Conservation (phyloP, 2,888 invertebrate species). For the Thelaira solivaga region DNA sequence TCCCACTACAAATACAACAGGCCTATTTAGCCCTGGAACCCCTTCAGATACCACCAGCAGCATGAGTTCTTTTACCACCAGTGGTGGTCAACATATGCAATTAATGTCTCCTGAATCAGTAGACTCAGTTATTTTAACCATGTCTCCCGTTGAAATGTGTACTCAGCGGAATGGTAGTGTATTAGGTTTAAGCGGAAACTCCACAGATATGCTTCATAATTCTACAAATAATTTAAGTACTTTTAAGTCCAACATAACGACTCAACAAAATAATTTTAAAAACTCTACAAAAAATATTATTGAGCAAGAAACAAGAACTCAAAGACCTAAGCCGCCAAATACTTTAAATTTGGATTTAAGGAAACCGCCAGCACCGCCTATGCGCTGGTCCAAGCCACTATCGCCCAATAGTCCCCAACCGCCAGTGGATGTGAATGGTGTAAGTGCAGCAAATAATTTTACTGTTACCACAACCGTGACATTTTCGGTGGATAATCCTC, state of each 20-base stretch:
- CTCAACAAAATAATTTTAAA: conserved; percentile 57
- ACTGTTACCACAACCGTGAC: conserved; percentile 92
- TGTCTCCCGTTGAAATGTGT: conserved; percentile 81
- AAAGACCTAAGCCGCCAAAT: conserved; percentile 89
- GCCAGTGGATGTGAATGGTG: conserved; percentile 68
- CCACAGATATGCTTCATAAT: conserved; percentile 59
- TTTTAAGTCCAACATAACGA: conserved; percentile 80
- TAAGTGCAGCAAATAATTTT: conserved; percentile 83
- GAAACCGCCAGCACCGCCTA: conserved; percentile 90
- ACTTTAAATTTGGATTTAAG: conserved; percentile 83
- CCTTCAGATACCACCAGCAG: conserved; percentile 85
- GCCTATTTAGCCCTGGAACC: conserved; percentile 77
- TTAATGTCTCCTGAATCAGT: conserved; percentile 80
- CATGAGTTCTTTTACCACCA: conserved; percentile 85
- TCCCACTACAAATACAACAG: conserved; percentile 66
- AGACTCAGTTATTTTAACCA: conserved; percentile 85
- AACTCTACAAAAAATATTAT: conserved; percentile 69
- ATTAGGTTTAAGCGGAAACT: conserved; percentile 63
- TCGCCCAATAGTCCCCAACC: conserved; percentile 78
- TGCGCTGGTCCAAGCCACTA: conserved; percentile 89
- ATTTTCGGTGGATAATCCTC: conserved; percentile 81
- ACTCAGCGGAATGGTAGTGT: conserved; percentile 65
- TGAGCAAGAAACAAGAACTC: conserved; percentile 79
- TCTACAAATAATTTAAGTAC: conserved; percentile 79
- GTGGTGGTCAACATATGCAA: conserved; percentile 77